Conservation (phyloP, 2,113 vertebrate species). For the Okapia johnstoni region DNA sequence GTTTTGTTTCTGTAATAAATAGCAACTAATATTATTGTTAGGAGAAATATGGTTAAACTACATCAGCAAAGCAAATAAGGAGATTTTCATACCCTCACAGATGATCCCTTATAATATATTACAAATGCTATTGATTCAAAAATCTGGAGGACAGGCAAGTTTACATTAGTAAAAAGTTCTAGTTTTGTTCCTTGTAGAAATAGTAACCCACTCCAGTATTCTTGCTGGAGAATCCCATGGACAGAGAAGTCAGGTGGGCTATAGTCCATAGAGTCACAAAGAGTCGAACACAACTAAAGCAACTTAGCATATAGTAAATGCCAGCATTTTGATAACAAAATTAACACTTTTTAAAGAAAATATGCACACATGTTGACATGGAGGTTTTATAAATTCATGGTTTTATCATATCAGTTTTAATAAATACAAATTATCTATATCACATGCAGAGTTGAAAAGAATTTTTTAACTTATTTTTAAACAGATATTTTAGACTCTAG, state of each 20-base stretch:
- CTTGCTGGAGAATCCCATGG: neutral
- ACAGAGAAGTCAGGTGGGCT: neutral
- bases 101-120: neutral
- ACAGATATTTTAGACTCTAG: neutral
- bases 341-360: slow-evolving; percentile 22
- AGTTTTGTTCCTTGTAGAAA: neutral
- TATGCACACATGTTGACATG: neutral
- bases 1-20: slow-evolving; percentile 6
- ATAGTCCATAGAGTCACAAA: neutral
- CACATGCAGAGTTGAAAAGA: neutral
- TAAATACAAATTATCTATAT: slow-evolving; percentile 12
- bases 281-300: neutral
- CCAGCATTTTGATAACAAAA: neutral
- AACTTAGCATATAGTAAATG: neutral
- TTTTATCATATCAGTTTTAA: slow-evolving; percentile 28
- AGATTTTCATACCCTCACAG: neutral
- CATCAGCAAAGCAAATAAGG: neutral
- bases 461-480: slow-evolving; percentile 15
- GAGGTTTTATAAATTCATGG: neutral
- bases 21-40: slow-evolving; percentile 11
- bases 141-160: neutral
- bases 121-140: slow-evolving; percentile 15
- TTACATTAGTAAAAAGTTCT: neutral
- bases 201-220: neutral
- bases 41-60: slow-evolving; percentile 30